phyloP scores from a whole-genome alignment of 2,113 vertebrate species.

The Cathartes aura region DNA sequence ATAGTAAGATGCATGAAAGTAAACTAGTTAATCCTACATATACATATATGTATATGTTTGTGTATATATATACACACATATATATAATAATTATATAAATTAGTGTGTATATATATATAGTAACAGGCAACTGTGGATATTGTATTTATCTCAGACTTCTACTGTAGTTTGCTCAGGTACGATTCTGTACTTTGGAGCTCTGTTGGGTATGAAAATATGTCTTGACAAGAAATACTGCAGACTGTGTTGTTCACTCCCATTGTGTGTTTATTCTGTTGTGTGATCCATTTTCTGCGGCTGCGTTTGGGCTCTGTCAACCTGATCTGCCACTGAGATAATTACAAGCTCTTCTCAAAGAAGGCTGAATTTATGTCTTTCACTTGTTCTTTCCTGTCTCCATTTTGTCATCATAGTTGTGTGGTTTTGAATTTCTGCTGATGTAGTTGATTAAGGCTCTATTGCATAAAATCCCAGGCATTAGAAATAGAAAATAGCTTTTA shows the following conservation, averaged over 20 bases:
- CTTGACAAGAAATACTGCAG: neutral
- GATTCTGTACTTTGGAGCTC: neutral
- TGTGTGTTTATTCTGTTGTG: fast-evolving
- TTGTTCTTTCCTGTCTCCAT: neutral
- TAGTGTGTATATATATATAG: too few species aligned
- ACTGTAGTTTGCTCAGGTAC: neutral
- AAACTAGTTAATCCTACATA: neutral
- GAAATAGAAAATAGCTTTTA: neutral
- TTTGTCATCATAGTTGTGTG: neutral
- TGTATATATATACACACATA: neutral
- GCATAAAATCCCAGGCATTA: neutral
- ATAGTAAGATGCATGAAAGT: neutral
- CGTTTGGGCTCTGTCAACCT: neutral
- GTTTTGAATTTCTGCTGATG: neutral
- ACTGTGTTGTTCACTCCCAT: neutral
- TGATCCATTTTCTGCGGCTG: neutral
- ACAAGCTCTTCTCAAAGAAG: neutral
- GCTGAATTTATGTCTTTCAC: neutral
- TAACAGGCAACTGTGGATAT: neutral
- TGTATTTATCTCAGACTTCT: neutral
- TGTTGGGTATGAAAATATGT: neutral
- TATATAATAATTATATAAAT: neutral
- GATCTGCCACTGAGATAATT: neutral
- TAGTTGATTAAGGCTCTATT: neutral
- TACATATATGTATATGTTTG: neutral